A percentile compares a stretch with the other conserved stretches of the same genome.
These are phyloP conservation scores for Allophyes oxyacanthae DNA, from an alignment of 2,888 invertebrate species.

Conservation along the genomic window DNA sequence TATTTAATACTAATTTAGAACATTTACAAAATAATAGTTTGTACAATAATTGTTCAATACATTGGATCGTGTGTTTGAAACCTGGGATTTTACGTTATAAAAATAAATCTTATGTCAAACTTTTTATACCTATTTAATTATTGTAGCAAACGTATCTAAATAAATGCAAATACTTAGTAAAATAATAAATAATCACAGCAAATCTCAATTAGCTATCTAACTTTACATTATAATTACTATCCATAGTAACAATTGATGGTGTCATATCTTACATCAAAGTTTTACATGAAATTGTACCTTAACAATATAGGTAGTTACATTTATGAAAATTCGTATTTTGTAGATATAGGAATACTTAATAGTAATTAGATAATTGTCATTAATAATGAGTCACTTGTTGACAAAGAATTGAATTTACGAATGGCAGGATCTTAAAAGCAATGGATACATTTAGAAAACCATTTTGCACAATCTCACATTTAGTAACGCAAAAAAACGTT, in stretches of 20 bases:
- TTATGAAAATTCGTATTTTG: constrained; percentile 70
- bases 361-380: constrained; percentile 43
- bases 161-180: constrained; percentile 56
- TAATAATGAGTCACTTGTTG: constrained; percentile 40
- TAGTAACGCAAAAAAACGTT: no score
- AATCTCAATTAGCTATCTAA: constrained; percentile 77
- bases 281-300: constrained; percentile 53
- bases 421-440: constrained; percentile 31
- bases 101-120: constrained; percentile 75
- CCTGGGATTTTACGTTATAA: constrained; percentile 77
- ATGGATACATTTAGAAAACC: no score
- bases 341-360: constrained; percentile 62
- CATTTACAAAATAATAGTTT: constrained; percentile 65
- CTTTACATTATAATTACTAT: constrained; percentile 58
- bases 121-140: constrained; percentile 55
- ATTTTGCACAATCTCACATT: no score
- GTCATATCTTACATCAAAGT: constrained; percentile 66
- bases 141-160: constrained; percentile 56
- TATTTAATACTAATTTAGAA: constrained; percentile 52
- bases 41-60: constrained; percentile 59
- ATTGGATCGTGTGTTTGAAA: constrained; percentile 76
- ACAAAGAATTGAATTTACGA: constrained; percentile 38
- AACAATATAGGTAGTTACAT: constrained; percentile 54
- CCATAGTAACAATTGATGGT: constrained; percentile 70
- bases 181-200: constrained; percentile 78